A percentile compares a stretch with the other conserved stretches of the same genome.
phyloP scores from a whole-genome alignment of 2,113 vertebrate species.

The Edolisoma coerulescens region DNA sequence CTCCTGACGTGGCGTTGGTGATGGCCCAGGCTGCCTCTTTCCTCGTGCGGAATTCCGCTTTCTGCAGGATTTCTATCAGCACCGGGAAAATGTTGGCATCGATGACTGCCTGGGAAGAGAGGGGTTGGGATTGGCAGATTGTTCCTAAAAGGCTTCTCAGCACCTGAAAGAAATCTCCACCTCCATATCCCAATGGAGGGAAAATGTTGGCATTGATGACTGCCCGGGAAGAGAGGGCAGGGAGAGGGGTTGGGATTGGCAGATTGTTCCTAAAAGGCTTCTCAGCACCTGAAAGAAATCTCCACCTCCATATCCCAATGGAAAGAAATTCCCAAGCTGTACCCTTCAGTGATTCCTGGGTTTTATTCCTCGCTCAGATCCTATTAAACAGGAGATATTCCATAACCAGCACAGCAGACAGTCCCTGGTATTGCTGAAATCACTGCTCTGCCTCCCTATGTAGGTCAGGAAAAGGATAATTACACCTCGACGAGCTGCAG shows the following conservation, averaged over 20 bases:
- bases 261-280: background rate
- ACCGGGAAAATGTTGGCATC: conserved; percentile 98
- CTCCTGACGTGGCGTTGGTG: conserved; percentile 96
- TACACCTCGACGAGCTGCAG: background rate
- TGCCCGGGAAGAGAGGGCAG: conserved; percentile 80
- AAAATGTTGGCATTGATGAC: conserved; percentile 98
- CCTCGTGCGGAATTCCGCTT: conserved; percentile 95
- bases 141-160: background rate
- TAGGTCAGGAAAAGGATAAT: background rate
- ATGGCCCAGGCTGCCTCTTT: conserved; percentile 99
- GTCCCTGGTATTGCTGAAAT: background rate
- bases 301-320: background rate
- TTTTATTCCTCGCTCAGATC: background rate
- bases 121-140: rapidly evolving
- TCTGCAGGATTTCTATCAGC: conserved; percentile 96
- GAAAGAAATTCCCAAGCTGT: background rate
- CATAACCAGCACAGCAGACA: background rate
- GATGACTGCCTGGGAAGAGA: conserved; percentile 86
- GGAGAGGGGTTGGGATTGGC: background rate
- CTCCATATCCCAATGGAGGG: too few species aligned
- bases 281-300: background rate
- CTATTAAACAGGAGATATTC: background rate
- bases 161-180: background rate
- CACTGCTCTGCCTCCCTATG: background rate
- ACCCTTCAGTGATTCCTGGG: background rate